Evolutionary conservation across 1,140 invertebrate genomes (phyloP), one percentile per base, ranked within the genome.

Genomic region (Drosophila paulistorum): DNA sequence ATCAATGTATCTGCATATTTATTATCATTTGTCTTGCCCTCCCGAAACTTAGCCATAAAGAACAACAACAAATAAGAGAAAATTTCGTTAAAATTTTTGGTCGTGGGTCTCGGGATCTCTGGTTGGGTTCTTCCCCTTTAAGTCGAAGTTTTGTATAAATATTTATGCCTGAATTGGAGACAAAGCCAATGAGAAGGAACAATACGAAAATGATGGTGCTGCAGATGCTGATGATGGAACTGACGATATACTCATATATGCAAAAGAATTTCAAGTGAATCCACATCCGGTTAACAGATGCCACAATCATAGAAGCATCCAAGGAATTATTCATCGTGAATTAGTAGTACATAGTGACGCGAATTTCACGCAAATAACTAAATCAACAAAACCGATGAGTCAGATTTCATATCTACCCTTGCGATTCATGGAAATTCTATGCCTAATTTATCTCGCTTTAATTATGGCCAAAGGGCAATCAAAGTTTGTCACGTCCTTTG

Each of bases 11-110:
- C 51, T 58, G 48, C 51, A 77, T 79, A 86, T 89, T 87, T 87
- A 83, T 86, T 86, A 83, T 87, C 84, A 82, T 79, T 86, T 79
- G 79, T 79, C 79, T 82, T 42, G 66, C 67, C 45, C 7, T 35
- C 23, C 35, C 39, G n/a, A 13, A 39, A 45, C 42, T 54, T 75
- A 37, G 71, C 65, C 66, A 71, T 71, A 65, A 64, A 78, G 30
- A 59, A 59, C 33, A 59, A 59, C 57, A 59, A 69, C 72, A 75
- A 61, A 60, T 60, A 51, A 41, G 14, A 63, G 58, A 74, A 74
- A 48, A 26, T 75, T 68, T 65, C 55, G 61, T 74, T 67, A 35
- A 59, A 65, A 62, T 61, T 76, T 61, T 54, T 45, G 48, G 42
- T 39, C 26, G 14, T 30, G 33, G 61, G 64, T 62, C 30, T 33